Evolutionary conservation across 2,888 invertebrate species (phyloP).

Genomic region (Lymantria monacha): DNA sequence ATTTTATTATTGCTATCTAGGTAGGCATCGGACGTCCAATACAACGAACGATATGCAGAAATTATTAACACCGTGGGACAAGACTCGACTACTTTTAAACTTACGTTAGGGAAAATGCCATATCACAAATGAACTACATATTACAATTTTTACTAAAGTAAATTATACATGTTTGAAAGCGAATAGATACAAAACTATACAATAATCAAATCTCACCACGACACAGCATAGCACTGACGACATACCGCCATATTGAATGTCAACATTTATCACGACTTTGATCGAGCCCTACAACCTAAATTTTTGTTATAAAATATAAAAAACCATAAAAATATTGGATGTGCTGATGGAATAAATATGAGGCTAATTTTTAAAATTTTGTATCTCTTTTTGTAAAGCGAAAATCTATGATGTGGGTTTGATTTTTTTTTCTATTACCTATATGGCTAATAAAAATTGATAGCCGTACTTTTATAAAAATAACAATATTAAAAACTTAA

Average conservation of each 20-base stretch:
- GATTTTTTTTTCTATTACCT: constrained; percentile 56
- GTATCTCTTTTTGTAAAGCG: constrained; percentile 70
- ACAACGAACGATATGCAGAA: constrained; percentile 60
- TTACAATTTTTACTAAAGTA: constrained; percentile 38
- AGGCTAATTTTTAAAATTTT: constrained; percentile 68
- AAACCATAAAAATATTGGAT: constrained; percentile 33
- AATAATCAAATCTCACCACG: constrained; percentile 90
- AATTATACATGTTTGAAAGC: constrained; percentile 44
- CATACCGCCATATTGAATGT: constrained; percentile 97
- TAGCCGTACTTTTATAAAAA: constrained; percentile 20
- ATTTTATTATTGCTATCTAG: constrained; percentile 64
- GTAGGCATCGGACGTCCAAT: constrained; percentile 62
- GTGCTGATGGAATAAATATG: constrained; percentile 34
- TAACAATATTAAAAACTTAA: background rate
- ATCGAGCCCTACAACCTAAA: constrained; percentile 56
- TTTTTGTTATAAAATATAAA: constrained; percentile 35
- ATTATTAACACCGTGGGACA: constrained; percentile 54
- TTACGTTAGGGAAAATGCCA: constrained; percentile 36
- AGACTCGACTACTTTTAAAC: constrained; percentile 27
- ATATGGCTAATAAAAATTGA: constrained; percentile 43
- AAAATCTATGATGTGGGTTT: constrained; percentile 58
- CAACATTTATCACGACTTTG: constrained; percentile 81
- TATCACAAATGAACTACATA: constrained; percentile 39
- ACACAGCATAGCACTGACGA: constrained; percentile 98
- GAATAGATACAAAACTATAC: constrained; percentile 53